Conservation (phyloP, 2,888 invertebrate genomes). For the Maniola hyperantus region DNA sequence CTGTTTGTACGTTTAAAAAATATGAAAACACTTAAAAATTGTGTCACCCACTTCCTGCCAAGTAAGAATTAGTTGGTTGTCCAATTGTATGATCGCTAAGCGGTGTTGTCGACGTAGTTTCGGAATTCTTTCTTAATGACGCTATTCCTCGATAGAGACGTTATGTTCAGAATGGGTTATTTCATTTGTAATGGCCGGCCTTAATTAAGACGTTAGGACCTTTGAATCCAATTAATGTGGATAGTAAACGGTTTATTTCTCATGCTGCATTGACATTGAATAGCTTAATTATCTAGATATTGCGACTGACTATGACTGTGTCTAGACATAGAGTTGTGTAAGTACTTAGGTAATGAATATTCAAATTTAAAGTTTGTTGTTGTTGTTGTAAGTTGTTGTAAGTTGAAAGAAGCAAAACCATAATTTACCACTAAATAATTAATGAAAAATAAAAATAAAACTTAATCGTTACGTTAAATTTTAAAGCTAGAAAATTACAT, state of each 20-base stretch:
- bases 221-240: conserved; percentile 29
- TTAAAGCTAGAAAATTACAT: no score
- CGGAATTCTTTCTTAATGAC: conserved; percentile 43
- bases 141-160: conserved; percentile 40
- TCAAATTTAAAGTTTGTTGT: no score
- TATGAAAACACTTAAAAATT: not conserved
- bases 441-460: not conserved
- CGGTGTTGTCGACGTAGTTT: conserved; percentile 15
- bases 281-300: not conserved
- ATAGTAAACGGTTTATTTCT: conserved; percentile 11
- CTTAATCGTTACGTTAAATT: no score
- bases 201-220: conserved; percentile 32
- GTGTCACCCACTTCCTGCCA: not conserved
- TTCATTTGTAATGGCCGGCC: conserved; percentile 28
- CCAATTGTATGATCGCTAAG: not conserved
- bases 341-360: no score
- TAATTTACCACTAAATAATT: not conserved
- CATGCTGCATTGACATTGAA: not conserved
- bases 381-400: no score
- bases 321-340: not conserved
- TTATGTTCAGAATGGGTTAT: conserved; percentile 29
- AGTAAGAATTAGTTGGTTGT: not conserved
- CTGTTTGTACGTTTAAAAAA: no score
- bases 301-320: no score
- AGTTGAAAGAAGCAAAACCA: not conserved